Conservation (phyloP, 23 tunicate species). For the Aplidium turbinatum region DNA sequence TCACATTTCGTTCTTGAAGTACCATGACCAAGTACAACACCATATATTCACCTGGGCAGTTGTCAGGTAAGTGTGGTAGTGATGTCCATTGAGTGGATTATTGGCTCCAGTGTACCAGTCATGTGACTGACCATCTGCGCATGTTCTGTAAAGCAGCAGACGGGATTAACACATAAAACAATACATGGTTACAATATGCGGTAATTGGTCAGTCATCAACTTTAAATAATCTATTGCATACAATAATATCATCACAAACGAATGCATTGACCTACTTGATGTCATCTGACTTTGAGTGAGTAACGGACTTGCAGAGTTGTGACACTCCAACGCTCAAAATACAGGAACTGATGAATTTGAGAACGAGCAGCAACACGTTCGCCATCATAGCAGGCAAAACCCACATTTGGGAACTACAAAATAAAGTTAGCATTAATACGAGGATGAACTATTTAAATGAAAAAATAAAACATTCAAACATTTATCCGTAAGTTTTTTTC, state of each 20-base stretch:
- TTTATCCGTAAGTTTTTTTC: too few relatives aligned
- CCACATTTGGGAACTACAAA: constrained; percentile 78
- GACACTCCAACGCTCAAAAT: constrained; percentile 68
- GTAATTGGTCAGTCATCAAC: too few relatives aligned
- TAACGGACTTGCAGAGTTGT: constrained; percentile 61
- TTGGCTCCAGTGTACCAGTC: constrained; percentile 15
- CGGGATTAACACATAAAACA: too few relatives aligned
- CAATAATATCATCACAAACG: neutral
- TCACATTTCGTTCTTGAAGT: too few relatives aligned
- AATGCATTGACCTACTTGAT: constrained; percentile 1
- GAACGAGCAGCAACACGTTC: constrained; percentile 52
- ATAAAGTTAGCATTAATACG: too few relatives aligned
- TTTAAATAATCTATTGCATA: neutral
- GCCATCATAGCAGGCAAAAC: constrained; percentile 88
- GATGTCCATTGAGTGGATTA: constrained; percentile 2
- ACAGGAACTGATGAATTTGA: constrained; percentile 76
- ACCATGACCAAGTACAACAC: too few relatives aligned
- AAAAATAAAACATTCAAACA: too few relatives aligned
- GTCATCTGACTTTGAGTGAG: constrained; percentile 6
- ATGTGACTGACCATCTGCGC: constrained; percentile 53
- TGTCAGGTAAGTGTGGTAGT: constrained; percentile 43
- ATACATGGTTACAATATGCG: too few relatives aligned
- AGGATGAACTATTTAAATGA: too few relatives aligned
- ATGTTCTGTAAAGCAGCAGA: constrained; percentile 58
- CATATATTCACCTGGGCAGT: constrained; percentile 70